These are phyloP conservation scores for Natrix natrix DNA, from an alignment of 2,797 vertebrate genomes.

Conservation along the genomic window DNA sequence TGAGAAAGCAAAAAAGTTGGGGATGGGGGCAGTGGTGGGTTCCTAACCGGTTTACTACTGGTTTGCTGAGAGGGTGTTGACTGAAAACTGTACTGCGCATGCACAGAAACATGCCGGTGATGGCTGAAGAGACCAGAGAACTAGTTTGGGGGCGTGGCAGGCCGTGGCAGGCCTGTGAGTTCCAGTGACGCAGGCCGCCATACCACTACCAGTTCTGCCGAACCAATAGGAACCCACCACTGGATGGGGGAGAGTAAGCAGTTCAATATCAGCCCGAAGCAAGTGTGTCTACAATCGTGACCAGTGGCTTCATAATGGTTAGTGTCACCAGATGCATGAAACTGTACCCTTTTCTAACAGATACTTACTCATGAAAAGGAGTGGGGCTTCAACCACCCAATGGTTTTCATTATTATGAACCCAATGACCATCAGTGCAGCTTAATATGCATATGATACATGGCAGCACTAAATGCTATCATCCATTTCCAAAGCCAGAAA, in stretches of 20 bases:
- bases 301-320: background rate
- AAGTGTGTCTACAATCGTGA: background rate
- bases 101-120: too few species aligned
- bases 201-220: too few species aligned
- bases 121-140: too few species aligned
- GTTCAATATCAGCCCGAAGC: background rate
- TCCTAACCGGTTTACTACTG: too few species aligned
- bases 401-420: background rate
- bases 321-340: background rate
- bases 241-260: background rate
- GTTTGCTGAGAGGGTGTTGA: too few species aligned
- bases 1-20: background rate
- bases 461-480: background rate
- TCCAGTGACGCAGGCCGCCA: too few species aligned
- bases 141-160: too few species aligned
- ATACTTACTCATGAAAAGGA: background rate
- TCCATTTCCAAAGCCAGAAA: background rate
- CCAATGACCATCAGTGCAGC: background rate
- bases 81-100: too few species aligned
- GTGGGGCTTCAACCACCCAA: background rate
- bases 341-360: background rate
- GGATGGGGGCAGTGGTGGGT: background rate
- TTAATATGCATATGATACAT: background rate
- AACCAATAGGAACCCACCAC: too few species aligned
- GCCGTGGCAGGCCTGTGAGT: too few species aligned